phyloP scores from a whole-genome alignment of 2,888 invertebrate genomes.

The Brachyptera risi region DNA sequence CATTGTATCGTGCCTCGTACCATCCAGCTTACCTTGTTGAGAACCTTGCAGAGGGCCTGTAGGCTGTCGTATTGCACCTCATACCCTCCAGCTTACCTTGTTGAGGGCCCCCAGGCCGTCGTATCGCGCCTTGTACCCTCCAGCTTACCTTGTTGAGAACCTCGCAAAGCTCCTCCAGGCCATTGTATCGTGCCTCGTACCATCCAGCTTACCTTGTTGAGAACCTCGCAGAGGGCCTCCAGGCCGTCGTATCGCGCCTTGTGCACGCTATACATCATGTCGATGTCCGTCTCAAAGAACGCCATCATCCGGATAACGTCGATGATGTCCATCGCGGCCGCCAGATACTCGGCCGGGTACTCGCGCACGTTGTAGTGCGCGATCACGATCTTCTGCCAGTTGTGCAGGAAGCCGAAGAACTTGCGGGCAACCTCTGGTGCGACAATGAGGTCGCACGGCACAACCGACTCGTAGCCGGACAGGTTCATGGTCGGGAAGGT shows the following conservation, averaged over 20 bases:
- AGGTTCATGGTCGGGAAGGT: slow-evolving; percentile 2
- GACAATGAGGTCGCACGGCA: not conserved
- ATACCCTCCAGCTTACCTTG: no score
- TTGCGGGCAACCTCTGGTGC: not conserved
- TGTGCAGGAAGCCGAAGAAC: not conserved
- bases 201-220: no score
- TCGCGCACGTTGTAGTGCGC: not conserved
- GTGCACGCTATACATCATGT: not conserved
- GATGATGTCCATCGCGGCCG: not conserved
- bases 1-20: no score
- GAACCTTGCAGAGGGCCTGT: no score
- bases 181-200: no score
- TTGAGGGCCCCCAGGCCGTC: no score
- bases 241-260: not conserved
- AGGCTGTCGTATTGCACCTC: no score
- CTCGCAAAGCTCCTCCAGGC: no score
- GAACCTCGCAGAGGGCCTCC: no score
- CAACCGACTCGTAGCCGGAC: not conserved
- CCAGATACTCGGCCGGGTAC: not conserved
- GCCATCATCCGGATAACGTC: not conserved
- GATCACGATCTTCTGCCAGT: not conserved
- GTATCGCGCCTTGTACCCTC: no score
- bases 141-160: no score
- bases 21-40: no score
- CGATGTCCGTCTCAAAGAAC: not conserved